These are phyloP conservation scores for Pseudonaja textilis DNA, from an alignment of 2,113 vertebrate genomes.

Conservation along the genomic window DNA sequence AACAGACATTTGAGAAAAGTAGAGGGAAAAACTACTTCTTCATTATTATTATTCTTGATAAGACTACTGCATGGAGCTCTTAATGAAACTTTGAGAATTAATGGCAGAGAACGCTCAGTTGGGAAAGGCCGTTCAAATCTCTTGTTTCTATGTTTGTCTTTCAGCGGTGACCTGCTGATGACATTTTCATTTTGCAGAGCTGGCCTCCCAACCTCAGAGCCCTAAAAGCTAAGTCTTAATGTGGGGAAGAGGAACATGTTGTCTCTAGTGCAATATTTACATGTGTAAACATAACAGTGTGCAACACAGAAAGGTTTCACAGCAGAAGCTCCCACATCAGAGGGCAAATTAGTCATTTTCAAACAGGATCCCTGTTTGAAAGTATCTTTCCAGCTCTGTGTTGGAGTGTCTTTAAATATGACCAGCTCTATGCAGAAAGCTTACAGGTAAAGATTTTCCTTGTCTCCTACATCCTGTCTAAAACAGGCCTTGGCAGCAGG, in stretches of 20 bases:
- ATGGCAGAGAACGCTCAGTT: neutral
- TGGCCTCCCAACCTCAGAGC: neutral
- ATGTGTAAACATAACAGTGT: neutral
- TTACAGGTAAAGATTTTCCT: slow-evolving; percentile 7
- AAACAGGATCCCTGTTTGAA: neutral
- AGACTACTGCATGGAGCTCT: neutral
- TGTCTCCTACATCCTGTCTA: neutral
- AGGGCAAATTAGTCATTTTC: neutral
- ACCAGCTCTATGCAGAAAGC: neutral
- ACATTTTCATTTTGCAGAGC: neutral
- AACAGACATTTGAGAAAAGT: neutral
- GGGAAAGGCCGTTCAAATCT: neutral
- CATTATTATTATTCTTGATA: neutral
- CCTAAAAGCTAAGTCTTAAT: neutral
- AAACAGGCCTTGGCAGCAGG: slow-evolving; percentile 2
- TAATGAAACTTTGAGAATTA: neutral
- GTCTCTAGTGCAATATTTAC: neutral
- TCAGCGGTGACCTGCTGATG: neutral
- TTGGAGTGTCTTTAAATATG: neutral
- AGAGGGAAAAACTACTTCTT: neutral
- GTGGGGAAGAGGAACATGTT: neutral
- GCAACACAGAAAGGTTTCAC: neutral
- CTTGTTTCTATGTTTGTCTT: neutral
- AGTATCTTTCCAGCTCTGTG: neutral
- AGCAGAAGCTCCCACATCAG: neutral